Conservation (phyloP, 2,888 invertebrate species). For the Gryllus longicercus region DNA sequence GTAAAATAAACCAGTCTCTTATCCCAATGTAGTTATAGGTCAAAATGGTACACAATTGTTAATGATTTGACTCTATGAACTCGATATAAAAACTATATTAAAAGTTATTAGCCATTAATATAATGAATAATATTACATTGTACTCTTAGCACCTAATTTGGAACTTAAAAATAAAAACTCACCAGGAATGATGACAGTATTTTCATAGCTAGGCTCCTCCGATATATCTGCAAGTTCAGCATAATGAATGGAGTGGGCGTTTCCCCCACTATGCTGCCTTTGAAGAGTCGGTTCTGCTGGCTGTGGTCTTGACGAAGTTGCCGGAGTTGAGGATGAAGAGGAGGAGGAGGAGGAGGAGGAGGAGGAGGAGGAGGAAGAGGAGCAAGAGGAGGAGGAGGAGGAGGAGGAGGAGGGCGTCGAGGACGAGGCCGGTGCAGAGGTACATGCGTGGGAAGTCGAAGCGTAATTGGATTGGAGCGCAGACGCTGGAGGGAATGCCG, state of each 20-base stretch:
- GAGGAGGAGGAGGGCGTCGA: constrained; percentile 23
- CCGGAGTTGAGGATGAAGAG: constrained; percentile 41
- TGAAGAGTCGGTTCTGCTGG: constrained; percentile 34
- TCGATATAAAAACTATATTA: no score
- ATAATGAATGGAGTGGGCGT: constrained; percentile 37
- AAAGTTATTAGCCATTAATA: no score
- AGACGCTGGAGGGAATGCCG: constrained; percentile 42
- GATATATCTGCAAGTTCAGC: constrained; percentile 43
- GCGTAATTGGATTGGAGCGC: constrained; percentile 38
- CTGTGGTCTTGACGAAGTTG: constrained; percentile 43
- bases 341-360: constrained; percentile 40
- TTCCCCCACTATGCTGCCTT: constrained; percentile 37
- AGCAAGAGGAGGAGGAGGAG: constrained; percentile 31
- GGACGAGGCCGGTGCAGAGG: constrained; percentile 37
- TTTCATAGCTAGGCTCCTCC: constrained; percentile 54
- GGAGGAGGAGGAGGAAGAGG: constrained; percentile 41
- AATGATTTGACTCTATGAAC: no score
- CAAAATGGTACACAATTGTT: no score
- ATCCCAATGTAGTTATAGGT: no score
- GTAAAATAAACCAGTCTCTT: no score
- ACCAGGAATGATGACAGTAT: constrained; percentile 51
- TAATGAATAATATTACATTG: no score
- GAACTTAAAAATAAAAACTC: constrained; percentile 37
- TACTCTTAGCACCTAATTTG: no score
- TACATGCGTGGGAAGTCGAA: constrained; percentile 44